Base-by-base conservation (phyloP, 1,140 invertebrate genomes). In the Sogatella furcifera region DNA sequence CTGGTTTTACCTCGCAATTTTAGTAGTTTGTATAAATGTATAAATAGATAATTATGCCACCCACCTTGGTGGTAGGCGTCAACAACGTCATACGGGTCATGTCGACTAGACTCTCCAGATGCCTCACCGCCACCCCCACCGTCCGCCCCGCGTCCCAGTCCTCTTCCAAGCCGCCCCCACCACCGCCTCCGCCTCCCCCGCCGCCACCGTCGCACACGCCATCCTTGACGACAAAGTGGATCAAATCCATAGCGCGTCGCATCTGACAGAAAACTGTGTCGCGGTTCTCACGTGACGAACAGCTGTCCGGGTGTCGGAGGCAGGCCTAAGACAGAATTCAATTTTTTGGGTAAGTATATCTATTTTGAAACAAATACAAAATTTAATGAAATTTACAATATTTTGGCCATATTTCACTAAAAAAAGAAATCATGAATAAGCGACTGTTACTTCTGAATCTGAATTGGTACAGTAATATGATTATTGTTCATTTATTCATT, bases 241-340 rank as follows among this genome's bases (percentile, higher is more conserved):
- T 95, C 42, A 98, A 81, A 74, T 98, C 94, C 84, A 99, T 93
- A 15, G 95, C 94, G 63, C 94, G 81, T 62, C 95, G 79, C 88
- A 99, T 98, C 75, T 97, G 92, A 70, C 92, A 94, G 76, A 96
- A 95, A 6, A 99, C 95, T 0, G 95, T 97, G 72, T 98, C 95
- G 9, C 96, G 80, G 74, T 97, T 98, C 73, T 97, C 92, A 61
- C 90, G 82, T 0, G 95, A 92, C 31, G 90, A 88, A 55, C 86
- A 81, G 76, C 93, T 93, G 63, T 98, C 94, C 0, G 95, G 95
- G 77, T 99, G 96, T 65, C 95, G 81, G 52, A 98, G 75, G 70
- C 92, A 95, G 10, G 93, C 84, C 82, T 86, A 70, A 5, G 69
- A 67, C 1, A 64, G n/a, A 49, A 49, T n/a, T n/a, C n/a, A n/a